phyloP scores from a whole-genome alignment of 2,797 vertebrate species.

The Pachyuromys duprasi region DNA sequence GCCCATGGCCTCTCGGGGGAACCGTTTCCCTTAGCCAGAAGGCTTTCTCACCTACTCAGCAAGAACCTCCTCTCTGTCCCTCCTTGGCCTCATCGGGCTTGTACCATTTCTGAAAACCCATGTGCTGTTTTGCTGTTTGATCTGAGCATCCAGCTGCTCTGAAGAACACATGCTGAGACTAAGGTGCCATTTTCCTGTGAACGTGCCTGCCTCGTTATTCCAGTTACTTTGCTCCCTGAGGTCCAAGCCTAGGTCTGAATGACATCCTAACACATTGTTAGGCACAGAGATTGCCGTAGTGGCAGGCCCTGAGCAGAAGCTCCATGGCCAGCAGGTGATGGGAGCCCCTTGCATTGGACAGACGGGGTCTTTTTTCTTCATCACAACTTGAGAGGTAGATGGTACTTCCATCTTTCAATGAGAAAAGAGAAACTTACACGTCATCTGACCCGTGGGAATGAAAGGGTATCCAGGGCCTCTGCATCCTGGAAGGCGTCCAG shows the following conservation, averaged over 20 bases:
- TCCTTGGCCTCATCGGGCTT: neutral
- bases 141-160: neutral
- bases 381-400: neutral
- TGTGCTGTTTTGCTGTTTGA: neutral
- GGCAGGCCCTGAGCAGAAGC: neutral
- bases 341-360: neutral
- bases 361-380: neutral
- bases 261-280: neutral
- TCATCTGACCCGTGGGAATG: neutral
- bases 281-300: neutral
- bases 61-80: neutral
- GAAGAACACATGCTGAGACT: constrained; percentile 2
- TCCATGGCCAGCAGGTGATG: neutral
- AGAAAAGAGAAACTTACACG: neutral
- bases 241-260: neutral
- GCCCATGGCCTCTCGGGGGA: neutral
- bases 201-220: constrained; percentile 31
- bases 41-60: neutral
- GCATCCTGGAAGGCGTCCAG: neutral
- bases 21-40: neutral
- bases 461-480: neutral
- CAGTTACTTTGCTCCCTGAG: neutral
- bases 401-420: neutral
- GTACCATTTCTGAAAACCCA: neutral
- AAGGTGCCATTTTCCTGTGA: neutral